Evolutionary conservation across 2,797 vertebrate genomes (phyloP).

Genomic region (Cynodonichthys magdalenae): DNA sequence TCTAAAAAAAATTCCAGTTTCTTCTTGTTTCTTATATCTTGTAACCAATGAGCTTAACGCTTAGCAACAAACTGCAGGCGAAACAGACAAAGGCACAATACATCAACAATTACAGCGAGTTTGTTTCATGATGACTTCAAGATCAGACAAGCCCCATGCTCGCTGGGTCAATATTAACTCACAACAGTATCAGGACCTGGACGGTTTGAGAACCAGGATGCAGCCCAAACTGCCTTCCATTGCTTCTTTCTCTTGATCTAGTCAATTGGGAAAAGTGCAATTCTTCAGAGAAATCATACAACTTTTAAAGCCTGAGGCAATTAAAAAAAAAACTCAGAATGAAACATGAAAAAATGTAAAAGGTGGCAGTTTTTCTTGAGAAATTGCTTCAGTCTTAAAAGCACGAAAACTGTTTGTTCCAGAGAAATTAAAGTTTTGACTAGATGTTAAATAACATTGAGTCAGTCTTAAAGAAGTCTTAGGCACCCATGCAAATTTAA

Average conservation of each 20-base stretch:
- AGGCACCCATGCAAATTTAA: too few relatives aligned
- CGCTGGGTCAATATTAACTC: constrained; percentile 79
- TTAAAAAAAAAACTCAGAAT: too few relatives aligned
- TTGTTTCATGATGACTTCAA: constrained; percentile 66
- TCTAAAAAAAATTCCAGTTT: constrained; percentile 1
- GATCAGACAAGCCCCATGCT: constrained; percentile 51
- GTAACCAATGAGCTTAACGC: constrained; percentile 34
- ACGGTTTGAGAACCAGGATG: constrained; percentile 43
- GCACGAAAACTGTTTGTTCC: too few relatives aligned
- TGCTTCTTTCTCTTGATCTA: neutral
- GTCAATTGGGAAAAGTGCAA: neutral
- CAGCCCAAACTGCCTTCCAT: neutral
- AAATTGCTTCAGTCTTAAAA: too few relatives aligned
- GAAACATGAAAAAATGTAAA: too few relatives aligned
- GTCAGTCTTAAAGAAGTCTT: too few relatives aligned
- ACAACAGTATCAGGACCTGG: constrained; percentile 68
- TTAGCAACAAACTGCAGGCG: constrained; percentile 29
- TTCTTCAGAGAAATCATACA: too few relatives aligned
- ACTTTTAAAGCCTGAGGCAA: too few relatives aligned
- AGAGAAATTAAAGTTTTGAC: too few relatives aligned
- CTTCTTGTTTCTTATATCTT: constrained; percentile 25
- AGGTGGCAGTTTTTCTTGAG: too few relatives aligned
- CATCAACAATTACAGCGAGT: constrained; percentile 56
- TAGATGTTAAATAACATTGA: too few relatives aligned
- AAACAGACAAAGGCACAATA: constrained; percentile 31